Evolutionary conservation across 2,797 vertebrate species (phyloP).

Genomic region (Knipowitschia caucasica): DNA sequence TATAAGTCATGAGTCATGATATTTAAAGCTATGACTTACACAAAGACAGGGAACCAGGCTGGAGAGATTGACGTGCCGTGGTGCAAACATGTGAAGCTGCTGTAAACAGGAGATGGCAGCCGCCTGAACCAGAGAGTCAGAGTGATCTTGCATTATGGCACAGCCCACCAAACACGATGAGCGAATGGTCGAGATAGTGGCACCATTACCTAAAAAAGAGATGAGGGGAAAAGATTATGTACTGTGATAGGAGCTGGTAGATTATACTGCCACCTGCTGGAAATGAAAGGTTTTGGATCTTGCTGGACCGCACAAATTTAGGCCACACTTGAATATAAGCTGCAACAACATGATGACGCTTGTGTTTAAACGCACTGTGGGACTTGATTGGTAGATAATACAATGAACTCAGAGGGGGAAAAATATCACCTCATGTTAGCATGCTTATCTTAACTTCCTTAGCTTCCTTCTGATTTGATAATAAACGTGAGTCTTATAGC

Average conservation of each 20-base stretch:
- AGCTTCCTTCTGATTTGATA: too few species aligned
- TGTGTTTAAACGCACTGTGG: too few species aligned
- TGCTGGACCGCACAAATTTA: too few species aligned
- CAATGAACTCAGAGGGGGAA: too few species aligned
- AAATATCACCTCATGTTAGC: too few species aligned
- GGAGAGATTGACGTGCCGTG: constrained; percentile 95
- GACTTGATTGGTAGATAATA: too few species aligned
- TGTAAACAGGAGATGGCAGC: constrained; percentile 98
- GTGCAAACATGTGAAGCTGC: constrained; percentile 98
- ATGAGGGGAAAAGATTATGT: neutral
- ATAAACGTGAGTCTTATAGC: too few species aligned
- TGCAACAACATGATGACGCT: too few species aligned
- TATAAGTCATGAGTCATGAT: too few species aligned
- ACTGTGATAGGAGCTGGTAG: neutral
- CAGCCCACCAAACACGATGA: constrained; percentile 97
- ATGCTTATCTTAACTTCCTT: too few species aligned
- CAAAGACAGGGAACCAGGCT: constrained; percentile 97
- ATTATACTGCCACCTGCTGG: constrained; percentile 51
- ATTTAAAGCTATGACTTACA: constrained; percentile 72
- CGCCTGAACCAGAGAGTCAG: constrained; percentile 95
- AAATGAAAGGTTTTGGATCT: neutral
- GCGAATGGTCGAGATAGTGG: constrained; percentile 94
- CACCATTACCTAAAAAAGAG: constrained; percentile 83
- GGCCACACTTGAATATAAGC: too few species aligned
- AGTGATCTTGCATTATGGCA: constrained; percentile 98